phyloP scores from a whole-genome alignment of 2,113 vertebrate species.

The Paradoxurus hermaphroditus region DNA sequence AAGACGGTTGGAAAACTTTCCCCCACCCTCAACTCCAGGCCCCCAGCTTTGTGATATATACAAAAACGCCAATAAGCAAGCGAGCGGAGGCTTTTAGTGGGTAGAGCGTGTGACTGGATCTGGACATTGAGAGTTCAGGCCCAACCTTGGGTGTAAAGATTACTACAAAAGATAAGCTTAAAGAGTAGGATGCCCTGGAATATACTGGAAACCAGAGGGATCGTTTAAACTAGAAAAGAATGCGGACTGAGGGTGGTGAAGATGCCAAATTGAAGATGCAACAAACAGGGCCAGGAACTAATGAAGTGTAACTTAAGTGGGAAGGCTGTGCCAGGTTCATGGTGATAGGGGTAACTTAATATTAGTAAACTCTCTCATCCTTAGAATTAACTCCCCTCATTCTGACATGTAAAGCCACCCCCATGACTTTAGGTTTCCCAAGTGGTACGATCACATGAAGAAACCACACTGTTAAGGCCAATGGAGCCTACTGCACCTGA shows the following conservation, averaged over 20 bases:
- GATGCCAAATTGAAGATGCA: not conserved
- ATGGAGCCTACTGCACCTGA: not conserved
- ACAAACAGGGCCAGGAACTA: not conserved
- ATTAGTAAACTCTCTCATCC: not conserved
- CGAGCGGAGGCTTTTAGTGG: not conserved
- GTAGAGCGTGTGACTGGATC: not conserved
- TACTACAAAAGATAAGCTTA: not conserved
- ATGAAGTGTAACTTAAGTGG: not conserved
- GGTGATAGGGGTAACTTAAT: not conserved
- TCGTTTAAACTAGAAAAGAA: not conserved
- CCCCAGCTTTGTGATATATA: not conserved
- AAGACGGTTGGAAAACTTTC: not conserved
- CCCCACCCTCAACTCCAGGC: not conserved
- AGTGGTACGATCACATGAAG: not conserved
- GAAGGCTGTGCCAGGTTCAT: not conserved
- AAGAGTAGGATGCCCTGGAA: not conserved
- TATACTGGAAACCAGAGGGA: not conserved
- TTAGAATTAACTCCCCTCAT: not conserved
- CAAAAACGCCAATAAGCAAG: not conserved
- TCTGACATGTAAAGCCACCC: not conserved
- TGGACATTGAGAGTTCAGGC: not conserved
- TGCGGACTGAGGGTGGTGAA: not conserved
- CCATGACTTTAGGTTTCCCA: slow-evolving; percentile 1
- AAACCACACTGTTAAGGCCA: not conserved
- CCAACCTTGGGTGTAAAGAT: not conserved